Evolutionary conservation across 1,140 invertebrate species (phyloP).

Genomic region (Cotesia typhae): DNA sequence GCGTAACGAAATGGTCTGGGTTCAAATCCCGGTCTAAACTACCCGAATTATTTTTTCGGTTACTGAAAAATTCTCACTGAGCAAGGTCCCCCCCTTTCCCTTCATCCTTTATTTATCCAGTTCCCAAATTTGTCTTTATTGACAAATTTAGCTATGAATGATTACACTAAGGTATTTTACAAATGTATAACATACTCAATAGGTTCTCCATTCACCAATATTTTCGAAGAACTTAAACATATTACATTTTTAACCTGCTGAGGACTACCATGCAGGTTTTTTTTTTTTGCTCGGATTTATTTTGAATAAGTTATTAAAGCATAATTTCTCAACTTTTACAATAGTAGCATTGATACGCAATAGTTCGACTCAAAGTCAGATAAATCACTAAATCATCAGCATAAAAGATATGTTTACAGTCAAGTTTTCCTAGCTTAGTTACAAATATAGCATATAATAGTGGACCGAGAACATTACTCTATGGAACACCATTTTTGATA

Average conservation of each 20-base stretch:
- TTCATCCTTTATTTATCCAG: too few relatives aligned
- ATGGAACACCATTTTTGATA: background rate
- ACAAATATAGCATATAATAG: background rate
- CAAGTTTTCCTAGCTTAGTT: background rate
- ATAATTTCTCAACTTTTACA: background rate
- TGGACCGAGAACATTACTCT: conserved; percentile 17
- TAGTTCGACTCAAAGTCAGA: background rate
- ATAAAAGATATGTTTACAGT: conserved; percentile 4
- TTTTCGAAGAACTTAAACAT: background rate
- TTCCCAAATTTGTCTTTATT: too few relatives aligned
- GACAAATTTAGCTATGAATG: background rate
- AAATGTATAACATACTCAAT: background rate
- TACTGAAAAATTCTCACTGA: too few relatives aligned
- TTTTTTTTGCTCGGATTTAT: background rate
- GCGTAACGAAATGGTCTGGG: too few relatives aligned
- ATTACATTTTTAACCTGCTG: background rate
- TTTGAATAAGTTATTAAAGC: background rate
- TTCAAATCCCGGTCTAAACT: too few relatives aligned
- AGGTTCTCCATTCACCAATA: background rate
- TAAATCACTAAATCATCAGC: background rate
- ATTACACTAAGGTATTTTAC: background rate
- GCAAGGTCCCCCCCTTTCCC: too few relatives aligned
- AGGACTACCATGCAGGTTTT: background rate
- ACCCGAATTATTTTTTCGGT: too few relatives aligned
- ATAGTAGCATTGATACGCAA: background rate